Base-by-base conservation (phyloP, 2,797 vertebrate species). In the Diglossa cyanea region DNA sequence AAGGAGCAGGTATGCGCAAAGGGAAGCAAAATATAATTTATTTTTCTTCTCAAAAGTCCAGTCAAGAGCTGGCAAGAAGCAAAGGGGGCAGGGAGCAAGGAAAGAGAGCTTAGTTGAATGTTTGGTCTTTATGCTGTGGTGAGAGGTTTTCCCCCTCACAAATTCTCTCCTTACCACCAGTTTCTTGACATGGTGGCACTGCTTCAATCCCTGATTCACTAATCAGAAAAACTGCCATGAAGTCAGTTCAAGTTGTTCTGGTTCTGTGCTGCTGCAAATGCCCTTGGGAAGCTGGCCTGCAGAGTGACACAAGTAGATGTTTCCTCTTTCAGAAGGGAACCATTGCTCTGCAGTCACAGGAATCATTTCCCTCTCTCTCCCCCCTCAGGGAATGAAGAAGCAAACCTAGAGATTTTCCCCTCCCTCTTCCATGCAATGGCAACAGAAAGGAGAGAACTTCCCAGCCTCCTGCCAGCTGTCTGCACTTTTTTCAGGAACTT, bases 321-420 rank as follows among this genome's bases (percentile, higher is more conserved):
- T 95, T 96, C 91, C 79, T 73, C 89, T 86, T 90, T 91, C 76
- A 81, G 71, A 88, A 86, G 45, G 79, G 70, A 95, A 73, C 30
- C 8, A 15, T 40, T 33, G 40, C 55, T 70, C 63, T 84, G 45
- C 45, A 90, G 63, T 24, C 48, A 76, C 48, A 40, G 58, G 17
- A 88, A 78, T 86, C 0, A 3, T 86, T 94, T 94, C 40, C 50
- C 4, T 78, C 55, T 81, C 68, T 57, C 14, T 17, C 23, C 10
- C 55, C 55, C 7, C 55, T 60, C 88, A 91, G 61, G 47, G 28
- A 78, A 81, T 35, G 35, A 86, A 91, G 79, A 75, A 68, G 19
- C 55, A 83, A 76, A 61, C 20, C 10, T 65, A 72, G 81, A 73
- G 23, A 86, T 63, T 17, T 10, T 60, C 14, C 35, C n/a, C 35